phyloP scores from a whole-genome alignment of 2,888 invertebrate genomes.

The Acleris cristana region DNA sequence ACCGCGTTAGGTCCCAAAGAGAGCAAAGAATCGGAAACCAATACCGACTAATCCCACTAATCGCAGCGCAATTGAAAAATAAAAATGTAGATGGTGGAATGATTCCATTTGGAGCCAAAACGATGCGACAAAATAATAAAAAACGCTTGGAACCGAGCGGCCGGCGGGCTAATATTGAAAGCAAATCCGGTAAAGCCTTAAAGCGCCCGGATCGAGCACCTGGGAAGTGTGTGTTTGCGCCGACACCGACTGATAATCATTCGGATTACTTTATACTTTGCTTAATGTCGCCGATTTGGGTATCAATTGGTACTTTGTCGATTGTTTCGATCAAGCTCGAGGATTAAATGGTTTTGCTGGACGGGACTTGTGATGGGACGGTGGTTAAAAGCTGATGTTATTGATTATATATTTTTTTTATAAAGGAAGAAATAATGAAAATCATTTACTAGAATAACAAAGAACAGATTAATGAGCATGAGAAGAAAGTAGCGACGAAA shows the following conservation, averaged over 20 bases:
- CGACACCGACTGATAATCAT: slow-evolving; percentile 72
- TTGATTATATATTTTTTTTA: not conserved
- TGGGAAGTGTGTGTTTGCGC: slow-evolving; percentile 79
- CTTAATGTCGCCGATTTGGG: slow-evolving; percentile 72
- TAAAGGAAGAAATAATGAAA: no score
- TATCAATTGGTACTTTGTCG: slow-evolving; percentile 59
- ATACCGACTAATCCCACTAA: slow-evolving; percentile 83
- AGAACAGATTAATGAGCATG: no score
- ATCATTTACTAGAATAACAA: no score
- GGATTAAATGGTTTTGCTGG: slow-evolving; percentile 30
- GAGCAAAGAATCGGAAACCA: slow-evolving; percentile 81
- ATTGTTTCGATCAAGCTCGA: slow-evolving; percentile 35
- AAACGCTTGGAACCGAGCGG: slow-evolving; percentile 76
- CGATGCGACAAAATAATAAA: slow-evolving; percentile 84
- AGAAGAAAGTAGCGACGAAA: no score
- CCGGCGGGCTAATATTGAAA: slow-evolving; percentile 83
- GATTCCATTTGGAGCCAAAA: slow-evolving; percentile 83
- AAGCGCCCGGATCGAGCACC: slow-evolving; percentile 81
- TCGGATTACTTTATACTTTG: slow-evolving; percentile 80
- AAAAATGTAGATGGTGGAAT: slow-evolving; percentile 84
- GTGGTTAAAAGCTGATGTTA: slow-evolving; percentile 45
- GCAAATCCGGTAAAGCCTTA: slow-evolving; percentile 85
- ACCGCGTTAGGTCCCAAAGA: slow-evolving; percentile 73
- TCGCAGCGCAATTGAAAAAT: slow-evolving; percentile 84
- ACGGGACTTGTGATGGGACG: slow-evolving; percentile 48